Evolutionary conservation across 2,888 invertebrate genomes (phyloP), one percentile per base, ranked within the genome.

Genomic region (Epistrophe eligans): DNA sequence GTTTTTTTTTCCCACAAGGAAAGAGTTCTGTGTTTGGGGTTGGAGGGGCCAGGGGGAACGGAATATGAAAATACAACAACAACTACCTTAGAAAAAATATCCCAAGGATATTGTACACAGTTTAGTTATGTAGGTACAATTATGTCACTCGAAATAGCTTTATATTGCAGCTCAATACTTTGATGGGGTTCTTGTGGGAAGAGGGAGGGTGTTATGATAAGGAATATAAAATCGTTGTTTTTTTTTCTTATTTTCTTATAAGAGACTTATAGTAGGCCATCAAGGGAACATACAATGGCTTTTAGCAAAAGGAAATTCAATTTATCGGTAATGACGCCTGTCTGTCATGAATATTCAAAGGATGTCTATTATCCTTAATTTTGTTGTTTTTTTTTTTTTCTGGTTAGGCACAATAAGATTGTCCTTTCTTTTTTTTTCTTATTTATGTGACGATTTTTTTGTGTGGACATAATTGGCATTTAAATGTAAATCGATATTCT

Each of bases 291-390:
- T 38, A 24, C 11, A 52, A 70, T 40, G 28, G 11, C 48, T 19
- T 70, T 70, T 74, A 57, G 32, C n/a, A 45, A 45, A 24, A 48
- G 45, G 19, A 76, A 85, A 85, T 82, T 82, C 70, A 79, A 85
- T 85, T 85, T 77, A 77, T 81, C 77, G 77, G 45, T 73, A 50
- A 74, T 82, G 85, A 81, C 80, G 82, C 82, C 77, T 82, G 58
- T 77, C 70, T 77, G 55, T 82, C 77, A 77, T 73, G 72, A 62
- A 77, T 81, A 40, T 60, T 76, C 28, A 64, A 76, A 57, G 32
- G 43, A 50, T 67, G 24, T 38, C 67, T 67, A 45, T 67, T 52
- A 67, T 52, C 48, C 66, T 62, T 62, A 40, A 48, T 48, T 13
- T 48, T 66, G 15, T 48, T 1, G 17, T 48, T n/a, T 24, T 62